Conservation (phyloP, 2,113 vertebrate species). For the Panurus biarmicus region DNA sequence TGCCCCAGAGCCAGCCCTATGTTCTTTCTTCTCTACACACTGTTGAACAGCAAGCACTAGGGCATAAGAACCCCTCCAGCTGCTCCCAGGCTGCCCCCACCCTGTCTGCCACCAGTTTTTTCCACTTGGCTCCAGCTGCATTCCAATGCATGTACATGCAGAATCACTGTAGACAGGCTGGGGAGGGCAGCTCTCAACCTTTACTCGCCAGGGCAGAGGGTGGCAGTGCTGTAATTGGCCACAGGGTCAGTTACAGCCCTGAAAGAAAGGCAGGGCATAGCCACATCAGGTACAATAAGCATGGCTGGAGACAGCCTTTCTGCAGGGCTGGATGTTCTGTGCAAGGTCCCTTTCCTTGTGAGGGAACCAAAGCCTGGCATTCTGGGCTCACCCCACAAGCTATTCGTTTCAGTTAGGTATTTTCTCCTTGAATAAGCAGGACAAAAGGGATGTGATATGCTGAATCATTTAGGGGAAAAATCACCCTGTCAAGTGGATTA, state of each 20-base stretch:
- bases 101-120: fast-evolving
- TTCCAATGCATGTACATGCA: fast-evolving
- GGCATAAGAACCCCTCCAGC: neutral
- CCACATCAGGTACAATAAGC: neutral
- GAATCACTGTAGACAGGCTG: neutral
- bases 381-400: neutral
- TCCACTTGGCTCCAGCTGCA: neutral
- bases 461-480: conserved; percentile 34
- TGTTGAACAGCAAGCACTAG: neutral
- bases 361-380: neutral
- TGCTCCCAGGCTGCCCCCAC: neutral
- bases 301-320: neutral
- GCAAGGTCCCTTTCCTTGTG: neutral
- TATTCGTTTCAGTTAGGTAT: neutral
- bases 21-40: neutral
- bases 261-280: neutral
- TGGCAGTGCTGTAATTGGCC: neutral
- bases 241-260: neutral
- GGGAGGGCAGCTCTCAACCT: neutral
- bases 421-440: conserved; percentile 35
- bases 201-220: neutral
- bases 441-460: conserved; percentile 10
- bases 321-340: fast-evolving
- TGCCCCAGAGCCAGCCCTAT: neutral
- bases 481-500: conserved; percentile 23